phyloP scores from a whole-genome alignment of 2,113 vertebrate species.

The Calypte anna region DNA sequence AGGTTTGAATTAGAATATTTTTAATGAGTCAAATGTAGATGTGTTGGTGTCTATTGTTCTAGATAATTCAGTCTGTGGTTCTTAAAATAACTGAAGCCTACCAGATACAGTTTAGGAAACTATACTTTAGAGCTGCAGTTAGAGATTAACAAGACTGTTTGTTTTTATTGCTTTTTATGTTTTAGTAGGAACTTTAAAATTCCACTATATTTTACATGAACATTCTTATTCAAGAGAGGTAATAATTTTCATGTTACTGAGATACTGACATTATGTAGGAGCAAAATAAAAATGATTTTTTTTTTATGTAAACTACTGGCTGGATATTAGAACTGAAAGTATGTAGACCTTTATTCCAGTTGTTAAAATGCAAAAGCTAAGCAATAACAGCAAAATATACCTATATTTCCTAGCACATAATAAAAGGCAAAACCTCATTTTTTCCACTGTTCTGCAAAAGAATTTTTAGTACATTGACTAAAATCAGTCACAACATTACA shows the following conservation, averaged over 20 bases:
- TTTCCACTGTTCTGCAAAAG: not conserved
- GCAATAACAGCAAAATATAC: not conserved
- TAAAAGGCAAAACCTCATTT: not conserved
- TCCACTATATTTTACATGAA: not conserved
- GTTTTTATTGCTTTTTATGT: not conserved
- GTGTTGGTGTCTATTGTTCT: not conserved
- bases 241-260: not conserved
- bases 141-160: not conserved
- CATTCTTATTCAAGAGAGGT: not conserved
- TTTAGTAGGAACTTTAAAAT: not conserved
- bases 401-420: not conserved
- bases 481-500: not conserved
- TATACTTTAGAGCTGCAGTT: not conserved
- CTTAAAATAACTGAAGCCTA: not conserved
- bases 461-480: not conserved
- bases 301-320: not conserved
- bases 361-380: not conserved
- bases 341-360: not conserved
- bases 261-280: not conserved
- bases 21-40: not conserved
- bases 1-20: not conserved
- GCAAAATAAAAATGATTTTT: not conserved
- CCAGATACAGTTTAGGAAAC: not conserved
- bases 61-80: not conserved
- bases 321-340: not conserved